A percentile compares a stretch with the other conserved stretches of the same genome.
phyloP scores from a whole-genome alignment of 2,888 invertebrate species.

The Limnephilus auricula region DNA sequence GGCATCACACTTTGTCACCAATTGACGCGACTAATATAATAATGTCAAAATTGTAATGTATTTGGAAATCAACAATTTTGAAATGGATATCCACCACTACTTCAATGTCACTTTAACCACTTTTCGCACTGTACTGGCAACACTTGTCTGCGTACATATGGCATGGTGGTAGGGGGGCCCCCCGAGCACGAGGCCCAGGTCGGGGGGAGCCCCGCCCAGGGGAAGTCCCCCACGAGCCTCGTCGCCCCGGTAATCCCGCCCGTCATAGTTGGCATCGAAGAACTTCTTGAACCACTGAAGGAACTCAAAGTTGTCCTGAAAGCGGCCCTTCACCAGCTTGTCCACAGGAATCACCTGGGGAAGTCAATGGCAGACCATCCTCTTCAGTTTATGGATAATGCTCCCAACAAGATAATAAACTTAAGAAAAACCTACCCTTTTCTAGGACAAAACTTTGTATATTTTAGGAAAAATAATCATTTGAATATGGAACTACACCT shows the following conservation, averaged over 20 bases:
- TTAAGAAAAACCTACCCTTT: too few relatives aligned
- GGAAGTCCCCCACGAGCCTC: conserved; percentile 90
- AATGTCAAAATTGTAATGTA: too few relatives aligned
- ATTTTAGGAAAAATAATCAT: too few relatives aligned
- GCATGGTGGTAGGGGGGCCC: conserved; percentile 69
- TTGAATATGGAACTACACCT: too few relatives aligned
- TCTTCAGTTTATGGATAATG: not conserved
- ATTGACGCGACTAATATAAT: too few relatives aligned
- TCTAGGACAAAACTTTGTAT: too few relatives aligned
- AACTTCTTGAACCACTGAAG: conserved; percentile 99
- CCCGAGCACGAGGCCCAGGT: conserved; percentile 74
- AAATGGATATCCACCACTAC: not conserved
- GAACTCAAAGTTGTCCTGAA: conserved; percentile 99
- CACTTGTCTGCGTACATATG: conserved; percentile 66
- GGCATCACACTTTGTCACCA: too few relatives aligned
- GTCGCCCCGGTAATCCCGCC: conserved; percentile 95
- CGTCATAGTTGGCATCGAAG: conserved; percentile 99
- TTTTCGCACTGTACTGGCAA: not conserved
- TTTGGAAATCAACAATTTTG: not conserved
- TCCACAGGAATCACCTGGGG: conserved; percentile 98
- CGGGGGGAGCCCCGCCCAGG: conserved; percentile 81
- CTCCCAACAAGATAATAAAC: not conserved
- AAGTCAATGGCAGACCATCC: conserved; percentile 37
- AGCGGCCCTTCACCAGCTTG: conserved; percentile 98
- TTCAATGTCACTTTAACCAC: not conserved